A percentile compares a stretch with the other conserved stretches of the same genome.
phyloP scores from a whole-genome alignment of 2,888 invertebrate species.

The Hydriomena furcata region DNA sequence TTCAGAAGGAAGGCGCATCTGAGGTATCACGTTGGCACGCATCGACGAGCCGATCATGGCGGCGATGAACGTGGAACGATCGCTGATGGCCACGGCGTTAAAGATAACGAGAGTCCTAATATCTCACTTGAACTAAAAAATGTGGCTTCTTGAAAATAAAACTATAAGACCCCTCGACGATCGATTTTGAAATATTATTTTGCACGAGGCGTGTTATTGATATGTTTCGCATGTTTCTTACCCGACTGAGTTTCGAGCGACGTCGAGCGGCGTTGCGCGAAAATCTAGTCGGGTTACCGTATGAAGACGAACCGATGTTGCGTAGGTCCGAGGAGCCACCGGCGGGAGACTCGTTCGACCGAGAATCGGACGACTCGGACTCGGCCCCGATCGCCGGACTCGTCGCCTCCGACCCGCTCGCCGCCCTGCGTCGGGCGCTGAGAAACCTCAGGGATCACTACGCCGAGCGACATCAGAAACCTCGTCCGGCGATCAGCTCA shows the following conservation, averaged over 20 bases:
- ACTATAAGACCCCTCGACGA: too few species aligned
- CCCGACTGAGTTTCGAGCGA: neutral
- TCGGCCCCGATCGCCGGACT: slow-evolving; percentile 15
- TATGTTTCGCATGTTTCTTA: too few species aligned
- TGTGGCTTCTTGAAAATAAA: too few species aligned
- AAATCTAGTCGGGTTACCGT: neutral
- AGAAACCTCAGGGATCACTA: slow-evolving; percentile 63
- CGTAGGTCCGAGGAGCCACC: slow-evolving; percentile 14
- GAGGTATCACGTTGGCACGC: slow-evolving; percentile 62
- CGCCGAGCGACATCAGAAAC: slow-evolving; percentile 23
- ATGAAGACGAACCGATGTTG: slow-evolving; percentile 10
- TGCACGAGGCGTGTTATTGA: too few species aligned
- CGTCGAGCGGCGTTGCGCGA: neutral
- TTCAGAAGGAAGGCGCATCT: slow-evolving; percentile 68
- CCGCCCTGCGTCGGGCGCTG: slow-evolving; percentile 58
- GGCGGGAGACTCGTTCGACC: slow-evolving; percentile 3
- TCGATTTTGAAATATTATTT: too few species aligned
- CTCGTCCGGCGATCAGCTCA: slow-evolving; percentile 27
- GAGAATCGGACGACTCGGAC: slow-evolving; percentile 12
- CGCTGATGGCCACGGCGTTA: too few species aligned
- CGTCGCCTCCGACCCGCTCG: slow-evolving; percentile 4
- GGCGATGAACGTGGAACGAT: too few species aligned
- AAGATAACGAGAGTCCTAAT: too few species aligned
- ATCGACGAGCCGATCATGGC: slow-evolving; percentile 38
- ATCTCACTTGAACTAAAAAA: too few species aligned